Conservation (phyloP, 1,140 invertebrate species). For the Ruditapes philippinarum region DNA sequence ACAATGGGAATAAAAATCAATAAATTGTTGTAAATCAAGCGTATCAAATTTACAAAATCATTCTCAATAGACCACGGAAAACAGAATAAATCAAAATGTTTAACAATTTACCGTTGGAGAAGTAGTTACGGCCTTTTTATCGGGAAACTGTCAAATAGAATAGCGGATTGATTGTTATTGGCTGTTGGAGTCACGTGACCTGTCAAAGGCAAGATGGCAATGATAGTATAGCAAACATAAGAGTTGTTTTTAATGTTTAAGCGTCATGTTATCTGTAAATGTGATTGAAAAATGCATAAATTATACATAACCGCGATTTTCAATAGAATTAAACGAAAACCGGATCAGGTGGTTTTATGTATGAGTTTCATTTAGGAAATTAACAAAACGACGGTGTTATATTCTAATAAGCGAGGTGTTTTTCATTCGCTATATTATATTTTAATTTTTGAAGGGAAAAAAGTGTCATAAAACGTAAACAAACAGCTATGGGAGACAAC, state of each 20-base stretch:
- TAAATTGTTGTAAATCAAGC: not conserved
- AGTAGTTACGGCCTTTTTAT: slow-evolving; percentile 49
- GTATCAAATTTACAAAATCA: slow-evolving; percentile 8
- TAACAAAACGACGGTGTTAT: slow-evolving; percentile 6
- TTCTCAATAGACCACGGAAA: not conserved
- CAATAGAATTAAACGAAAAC: slow-evolving; percentile 9
- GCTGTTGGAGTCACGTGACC: slow-evolving; percentile 57
- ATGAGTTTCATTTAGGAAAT: slow-evolving; percentile 41
- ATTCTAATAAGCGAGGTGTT: slow-evolving; percentile 24
- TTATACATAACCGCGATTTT: slow-evolving; percentile 41
- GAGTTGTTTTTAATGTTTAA: slow-evolving; percentile 66
- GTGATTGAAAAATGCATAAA: slow-evolving; percentile 70
- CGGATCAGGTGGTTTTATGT: not conserved
- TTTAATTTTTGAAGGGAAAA: too few species aligned
- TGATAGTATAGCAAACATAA: slow-evolving; percentile 56
- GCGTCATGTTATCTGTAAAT: slow-evolving; percentile 58
- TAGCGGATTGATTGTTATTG: slow-evolving; percentile 51
- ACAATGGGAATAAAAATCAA: slow-evolving; percentile 5
- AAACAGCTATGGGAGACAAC: slow-evolving; percentile 87
- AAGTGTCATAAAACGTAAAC: slow-evolving; percentile 22
- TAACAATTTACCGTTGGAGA: slow-evolving; percentile 32
- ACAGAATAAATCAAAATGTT: slow-evolving; percentile 29
- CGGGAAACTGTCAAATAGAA: slow-evolving; percentile 64
- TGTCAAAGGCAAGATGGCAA: slow-evolving; percentile 48
- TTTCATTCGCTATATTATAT: slow-evolving; percentile 7